Conservation (phyloP, 92 coral and sea anemone species). For the Plumapathes pennacea region DNA sequence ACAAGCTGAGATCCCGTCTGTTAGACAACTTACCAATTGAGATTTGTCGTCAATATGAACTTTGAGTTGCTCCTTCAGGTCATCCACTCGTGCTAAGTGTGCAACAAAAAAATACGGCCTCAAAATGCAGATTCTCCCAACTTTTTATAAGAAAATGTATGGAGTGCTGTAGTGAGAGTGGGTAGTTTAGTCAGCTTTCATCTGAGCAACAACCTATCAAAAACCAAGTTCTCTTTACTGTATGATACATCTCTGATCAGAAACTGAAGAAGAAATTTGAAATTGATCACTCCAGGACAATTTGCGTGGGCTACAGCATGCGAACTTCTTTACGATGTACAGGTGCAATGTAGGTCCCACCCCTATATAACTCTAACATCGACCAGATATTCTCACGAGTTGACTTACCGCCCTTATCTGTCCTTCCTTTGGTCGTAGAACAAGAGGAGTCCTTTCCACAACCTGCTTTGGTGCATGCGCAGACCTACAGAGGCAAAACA, state of each 20-base stretch:
- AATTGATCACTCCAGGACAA: no score
- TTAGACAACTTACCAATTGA: slow-evolving; percentile 47
- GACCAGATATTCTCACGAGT: not conserved
- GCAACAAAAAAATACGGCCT: not conserved
- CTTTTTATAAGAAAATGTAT: no score
- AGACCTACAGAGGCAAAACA: slow-evolving; percentile 56
- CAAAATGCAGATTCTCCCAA: not conserved
- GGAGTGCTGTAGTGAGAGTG: no score
- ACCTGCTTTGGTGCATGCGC: slow-evolving; percentile 75
- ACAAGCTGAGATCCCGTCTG: not conserved
- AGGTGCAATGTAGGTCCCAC: not conserved
- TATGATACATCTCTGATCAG: no score
- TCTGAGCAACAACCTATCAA: no score
- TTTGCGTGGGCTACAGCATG: no score
- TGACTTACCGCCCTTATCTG: slow-evolving; percentile 53
- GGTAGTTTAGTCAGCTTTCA: no score
- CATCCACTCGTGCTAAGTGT: slow-evolving; percentile 62
- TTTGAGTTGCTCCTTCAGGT: slow-evolving; percentile 54
- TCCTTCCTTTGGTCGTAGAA: slow-evolving; percentile 65
- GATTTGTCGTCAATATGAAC: slow-evolving; percentile 45
- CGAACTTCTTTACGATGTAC: no score
- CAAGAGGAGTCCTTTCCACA: slow-evolving; percentile 49
- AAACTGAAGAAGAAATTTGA: no score
- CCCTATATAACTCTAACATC: not conserved
- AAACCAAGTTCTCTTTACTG: no score